Conservation (phyloP, 2,888 invertebrate genomes). For the Tridacna gigas region DNA sequence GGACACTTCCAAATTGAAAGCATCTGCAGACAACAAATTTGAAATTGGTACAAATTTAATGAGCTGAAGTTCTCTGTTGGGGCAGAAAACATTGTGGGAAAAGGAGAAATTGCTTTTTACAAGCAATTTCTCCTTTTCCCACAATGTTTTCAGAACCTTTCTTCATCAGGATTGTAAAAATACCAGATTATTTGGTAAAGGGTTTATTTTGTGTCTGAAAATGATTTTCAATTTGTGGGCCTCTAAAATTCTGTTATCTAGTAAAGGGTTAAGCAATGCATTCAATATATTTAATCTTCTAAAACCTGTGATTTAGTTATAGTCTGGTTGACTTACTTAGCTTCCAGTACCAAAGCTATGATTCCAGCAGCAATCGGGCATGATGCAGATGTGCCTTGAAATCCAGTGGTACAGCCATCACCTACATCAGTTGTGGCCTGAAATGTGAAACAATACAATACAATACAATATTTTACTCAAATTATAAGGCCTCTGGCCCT, state of each 20-base stretch:
- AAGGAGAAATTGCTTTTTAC: background rate
- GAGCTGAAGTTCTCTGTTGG: too few species aligned
- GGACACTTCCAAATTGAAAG: too few species aligned
- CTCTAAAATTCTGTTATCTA: too few species aligned
- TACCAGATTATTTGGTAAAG: background rate
- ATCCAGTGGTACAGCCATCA: constrained; percentile 42
- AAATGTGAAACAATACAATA: background rate
- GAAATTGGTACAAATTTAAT: too few species aligned
- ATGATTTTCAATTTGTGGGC: too few species aligned
- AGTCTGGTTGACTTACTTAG: constrained; percentile 41
- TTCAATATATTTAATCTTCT: too few species aligned
- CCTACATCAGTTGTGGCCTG: constrained; percentile 44
- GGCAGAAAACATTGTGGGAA: background rate
- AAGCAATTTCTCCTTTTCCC: background rate
- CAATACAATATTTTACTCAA: too few species aligned
- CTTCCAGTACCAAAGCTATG: constrained; percentile 51
- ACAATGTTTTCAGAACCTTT: background rate
- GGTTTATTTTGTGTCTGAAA: background rate
- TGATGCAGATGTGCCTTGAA: constrained; percentile 59
- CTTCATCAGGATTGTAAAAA: background rate
- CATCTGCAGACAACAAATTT: too few species aligned
- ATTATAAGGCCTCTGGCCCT: too few species aligned
- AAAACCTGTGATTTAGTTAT: too few species aligned
- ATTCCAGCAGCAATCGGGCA: constrained; percentile 61
- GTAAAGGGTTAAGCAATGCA: too few species aligned